phyloP scores from a whole-genome alignment of 2,888 invertebrate genomes.

The Ectemnius lituratus region DNA sequence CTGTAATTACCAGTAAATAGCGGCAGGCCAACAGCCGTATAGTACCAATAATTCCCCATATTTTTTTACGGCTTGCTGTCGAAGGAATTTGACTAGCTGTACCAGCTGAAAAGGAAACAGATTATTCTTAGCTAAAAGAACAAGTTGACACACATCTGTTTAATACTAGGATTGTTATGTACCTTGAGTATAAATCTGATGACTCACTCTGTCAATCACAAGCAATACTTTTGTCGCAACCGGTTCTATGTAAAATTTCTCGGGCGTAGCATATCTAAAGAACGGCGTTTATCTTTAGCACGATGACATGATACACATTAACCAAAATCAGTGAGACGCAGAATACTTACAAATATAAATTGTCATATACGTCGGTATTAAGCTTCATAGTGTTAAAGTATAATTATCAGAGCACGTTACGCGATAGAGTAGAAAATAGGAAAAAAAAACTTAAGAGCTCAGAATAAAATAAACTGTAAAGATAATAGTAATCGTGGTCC shows the following conservation, averaged over 20 bases:
- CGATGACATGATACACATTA: too few species aligned
- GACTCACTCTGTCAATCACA: conserved; percentile 90
- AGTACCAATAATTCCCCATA: conserved; percentile 94
- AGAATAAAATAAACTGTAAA: conserved; percentile 42
- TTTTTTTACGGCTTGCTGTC: conserved; percentile 82
- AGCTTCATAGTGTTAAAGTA: conserved; percentile 68
- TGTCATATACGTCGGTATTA: conserved; percentile 82
- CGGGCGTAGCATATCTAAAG: conserved; percentile 89
- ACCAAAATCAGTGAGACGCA: background rate
- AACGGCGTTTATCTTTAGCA: background rate
- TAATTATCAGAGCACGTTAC: conserved; percentile 15
- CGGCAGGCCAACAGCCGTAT: conserved; percentile 91
- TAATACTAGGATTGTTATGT: conserved; percentile 54
- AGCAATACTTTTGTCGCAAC: conserved; percentile 86
- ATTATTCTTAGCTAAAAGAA: background rate
- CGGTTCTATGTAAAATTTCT: conserved; percentile 93
- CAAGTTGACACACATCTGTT: background rate
- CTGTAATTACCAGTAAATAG: conserved; percentile 93
- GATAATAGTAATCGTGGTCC: conserved; percentile 32
- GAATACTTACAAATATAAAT: conserved; percentile 85
- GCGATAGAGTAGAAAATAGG: conserved; percentile 9
- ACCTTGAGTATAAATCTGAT: conserved; percentile 86
- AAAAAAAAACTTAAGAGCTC: conserved; percentile 27
- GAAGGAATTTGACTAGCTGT: conserved; percentile 82
- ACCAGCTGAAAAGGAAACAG: conserved; percentile 63